These are phyloP conservation scores for Melipona bicolor DNA, from an alignment of 2,888 invertebrate species.

Conservation along the genomic window DNA sequence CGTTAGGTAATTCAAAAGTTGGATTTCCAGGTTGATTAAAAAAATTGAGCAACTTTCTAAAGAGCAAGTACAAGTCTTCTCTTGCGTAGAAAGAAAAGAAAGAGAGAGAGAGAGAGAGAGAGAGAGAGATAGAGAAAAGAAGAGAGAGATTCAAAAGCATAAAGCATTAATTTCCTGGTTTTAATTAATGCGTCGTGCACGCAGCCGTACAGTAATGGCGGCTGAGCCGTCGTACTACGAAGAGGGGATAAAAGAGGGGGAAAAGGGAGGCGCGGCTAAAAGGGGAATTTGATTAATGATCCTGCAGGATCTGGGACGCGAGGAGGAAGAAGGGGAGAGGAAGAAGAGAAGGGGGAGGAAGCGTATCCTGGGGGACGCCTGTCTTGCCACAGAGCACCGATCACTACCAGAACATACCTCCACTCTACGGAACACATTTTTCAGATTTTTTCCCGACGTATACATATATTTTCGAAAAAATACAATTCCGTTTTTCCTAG, in stretches of 20 bases:
- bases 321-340: slow-evolving; percentile 40
- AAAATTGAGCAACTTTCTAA: slow-evolving; percentile 51
- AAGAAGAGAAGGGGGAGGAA: slow-evolving; percentile 40
- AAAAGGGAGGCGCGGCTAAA: slow-evolving; percentile 68
- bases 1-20: slow-evolving; percentile 29
- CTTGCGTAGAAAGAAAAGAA: neutral
- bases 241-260: slow-evolving; percentile 65
- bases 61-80: slow-evolving; percentile 39
- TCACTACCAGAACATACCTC: slow-evolving; percentile 64
- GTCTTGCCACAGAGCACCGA: slow-evolving; percentile 73
- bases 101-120: neutral
- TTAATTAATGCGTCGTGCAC: slow-evolving; percentile 82
- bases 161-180: slow-evolving; percentile 83
- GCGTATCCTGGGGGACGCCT: slow-evolving; percentile 80
- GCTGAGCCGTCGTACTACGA: slow-evolving; percentile 68
- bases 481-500: neutral
- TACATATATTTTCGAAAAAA: slow-evolving; percentile 8
- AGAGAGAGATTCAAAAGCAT: slow-evolving; percentile 66
- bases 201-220: slow-evolving; percentile 81
- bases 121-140: neutral
- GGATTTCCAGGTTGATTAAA: slow-evolving; percentile 36
- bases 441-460: slow-evolving; percentile 30
- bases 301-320: slow-evolving; percentile 76
- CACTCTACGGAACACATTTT: slow-evolving; percentile 55
- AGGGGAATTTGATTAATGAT: slow-evolving; percentile 83